These are phyloP conservation scores for Phyllostomus hastatus DNA, from an alignment of 2,113 vertebrate species.

Conservation along the genomic window DNA sequence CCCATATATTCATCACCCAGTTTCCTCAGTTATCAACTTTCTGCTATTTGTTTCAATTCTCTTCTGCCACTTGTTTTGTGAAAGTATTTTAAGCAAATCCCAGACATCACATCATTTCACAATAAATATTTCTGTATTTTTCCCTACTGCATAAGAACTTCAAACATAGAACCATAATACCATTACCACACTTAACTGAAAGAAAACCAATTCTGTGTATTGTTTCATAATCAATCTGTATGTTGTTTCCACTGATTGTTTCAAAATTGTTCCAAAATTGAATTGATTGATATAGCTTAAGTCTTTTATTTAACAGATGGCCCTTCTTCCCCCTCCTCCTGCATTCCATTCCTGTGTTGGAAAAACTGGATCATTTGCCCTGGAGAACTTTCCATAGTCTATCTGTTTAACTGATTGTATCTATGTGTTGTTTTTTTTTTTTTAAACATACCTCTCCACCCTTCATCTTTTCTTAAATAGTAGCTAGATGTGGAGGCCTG, in stretches of 20 bases:
- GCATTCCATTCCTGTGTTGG: constrained; percentile 28
- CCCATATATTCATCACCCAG: not conserved
- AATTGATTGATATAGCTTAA: not conserved
- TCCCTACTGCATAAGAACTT: not conserved
- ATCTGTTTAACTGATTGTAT: constrained; percentile 38
- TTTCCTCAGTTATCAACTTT: not conserved
- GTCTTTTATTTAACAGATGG: not conserved
- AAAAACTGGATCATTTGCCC: constrained; percentile 29
- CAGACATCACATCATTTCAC: not conserved
- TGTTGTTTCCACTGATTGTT: constrained; percentile 22
- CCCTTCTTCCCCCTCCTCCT: not conserved
- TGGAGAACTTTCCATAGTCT: constrained; percentile 51
- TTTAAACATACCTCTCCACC: not conserved
- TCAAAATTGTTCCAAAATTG: constrained; percentile 5
- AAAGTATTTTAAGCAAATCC: constrained; percentile 33
- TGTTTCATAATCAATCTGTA: not conserved
- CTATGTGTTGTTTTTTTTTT: not conserved
- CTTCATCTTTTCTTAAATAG: constrained; percentile 43
- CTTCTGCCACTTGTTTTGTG: not conserved
- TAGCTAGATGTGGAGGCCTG: constrained; percentile 2
- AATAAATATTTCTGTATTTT: not conserved
- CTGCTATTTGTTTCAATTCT: constrained; percentile 12
- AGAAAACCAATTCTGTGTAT: not conserved
- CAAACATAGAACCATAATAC: not conserved
- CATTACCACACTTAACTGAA: not conserved